Evolutionary conservation across 2,797 vertebrate genomes (phyloP), one percentile per base, ranked within the genome.

Genomic region (Acanthopagrus latus): DNA sequence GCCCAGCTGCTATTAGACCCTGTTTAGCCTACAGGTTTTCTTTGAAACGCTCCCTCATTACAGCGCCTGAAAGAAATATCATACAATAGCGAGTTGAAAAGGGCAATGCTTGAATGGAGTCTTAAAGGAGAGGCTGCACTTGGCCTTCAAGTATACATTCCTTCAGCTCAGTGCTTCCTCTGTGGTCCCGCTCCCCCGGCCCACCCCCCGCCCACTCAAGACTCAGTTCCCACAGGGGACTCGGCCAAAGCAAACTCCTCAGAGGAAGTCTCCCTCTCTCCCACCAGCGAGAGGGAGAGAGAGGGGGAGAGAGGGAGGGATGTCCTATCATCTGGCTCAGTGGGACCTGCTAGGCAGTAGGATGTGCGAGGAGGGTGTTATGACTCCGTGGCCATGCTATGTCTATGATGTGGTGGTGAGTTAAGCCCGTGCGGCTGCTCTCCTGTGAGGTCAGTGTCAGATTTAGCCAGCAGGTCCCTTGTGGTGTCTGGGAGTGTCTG

Each of bases 81-180:
- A 88, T 90, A 95, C 95, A 95, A 95, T 94, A 88, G 93, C 52
- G 63, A 85, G 92, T 94, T 95, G 94, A 95, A 94, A 95, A 95
- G 94, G 91, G 82, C 91, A 94, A 90, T 85, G 93, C 92, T 91
- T 95, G 93, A 95, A 96, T 95, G 93, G 93, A 93, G 91, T 89
- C 90, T 93, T 93, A 87, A 94, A 94, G 92, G 91, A 91, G 91
- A 93, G 94, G 92, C 90, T 92, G 94, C 92, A 95, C 94, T 95
- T 95, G 94, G 94, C 94, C 94, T 94, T 95, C 93, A 92, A 94
- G 91, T 92, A 92, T 88, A 92, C 94, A 95, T 95, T 95, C 94
- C 95, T 94, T 86, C 91, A 91, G 91, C 91, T 95, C 94, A 92
- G 92, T 93, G 94, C 93, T 94, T 95, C 94, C 94, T 95, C 93